Evolutionary conservation across 2,797 vertebrate species (phyloP).

Genomic region (Bradypodion pumilum): DNA sequence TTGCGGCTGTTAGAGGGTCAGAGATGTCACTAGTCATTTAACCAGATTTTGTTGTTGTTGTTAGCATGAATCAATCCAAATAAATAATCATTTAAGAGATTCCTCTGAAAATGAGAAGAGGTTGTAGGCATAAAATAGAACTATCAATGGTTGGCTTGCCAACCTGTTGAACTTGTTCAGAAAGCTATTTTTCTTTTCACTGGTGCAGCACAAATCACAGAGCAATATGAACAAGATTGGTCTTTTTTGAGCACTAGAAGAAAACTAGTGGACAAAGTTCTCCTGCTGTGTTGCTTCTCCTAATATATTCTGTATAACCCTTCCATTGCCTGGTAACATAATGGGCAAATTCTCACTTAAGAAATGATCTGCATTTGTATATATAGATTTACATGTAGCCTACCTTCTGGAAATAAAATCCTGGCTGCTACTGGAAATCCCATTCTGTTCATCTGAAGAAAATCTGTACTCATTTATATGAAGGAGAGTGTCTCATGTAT

Average conservation of each 20-base stretch:
- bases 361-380: neutral
- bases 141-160: conserved; percentile 52
- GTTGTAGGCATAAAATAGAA: conserved; percentile 57
- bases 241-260: fast-evolving
- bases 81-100: conserved; percentile 19
- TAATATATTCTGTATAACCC: neutral
- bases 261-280: neutral
- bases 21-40: neutral
- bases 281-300: neutral
- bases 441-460: neutral
- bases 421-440: neutral
- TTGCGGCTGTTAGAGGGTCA: conserved; percentile 25
- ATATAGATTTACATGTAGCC: neutral
- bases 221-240: conserved; percentile 13
- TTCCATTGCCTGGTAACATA: neutral
- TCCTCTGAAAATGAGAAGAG: conserved; percentile 42
- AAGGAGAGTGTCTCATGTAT: neutral
- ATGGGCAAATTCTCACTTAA: neutral
- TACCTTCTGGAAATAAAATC: neutral
- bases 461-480: neutral
- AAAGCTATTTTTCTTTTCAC: conserved; percentile 36
- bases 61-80: neutral
- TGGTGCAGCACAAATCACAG: conserved; percentile 2
- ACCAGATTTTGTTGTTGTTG: conserved; percentile 4
- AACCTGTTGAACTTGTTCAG: conserved; percentile 58